Percentiles rank a stretch among this genome's conserved stretches.
phyloP scores from a whole-genome alignment of 2,888 invertebrate genomes.

The Drosophila anceps region DNA sequence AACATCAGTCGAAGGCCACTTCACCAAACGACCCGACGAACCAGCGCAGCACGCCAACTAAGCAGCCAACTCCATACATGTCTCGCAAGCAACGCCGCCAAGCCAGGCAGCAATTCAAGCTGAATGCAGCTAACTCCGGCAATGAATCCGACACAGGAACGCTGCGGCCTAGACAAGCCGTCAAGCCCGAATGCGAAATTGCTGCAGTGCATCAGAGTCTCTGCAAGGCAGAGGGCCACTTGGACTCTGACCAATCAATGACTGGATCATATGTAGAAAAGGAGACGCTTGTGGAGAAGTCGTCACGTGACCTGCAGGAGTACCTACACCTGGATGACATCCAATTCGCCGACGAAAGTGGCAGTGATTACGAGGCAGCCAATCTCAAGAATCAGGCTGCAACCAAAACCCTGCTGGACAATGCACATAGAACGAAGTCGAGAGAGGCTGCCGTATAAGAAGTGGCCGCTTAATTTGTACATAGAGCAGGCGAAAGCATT shows the following conservation, averaged over 20 bases:
- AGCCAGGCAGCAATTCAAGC: slow-evolving; percentile 70
- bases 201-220: slow-evolving; percentile 50
- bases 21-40: slow-evolving; percentile 75
- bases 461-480: slow-evolving; percentile 22
- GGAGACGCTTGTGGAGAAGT: slow-evolving; percentile 89
- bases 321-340: slow-evolving; percentile 88
- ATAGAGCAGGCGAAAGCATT: slow-evolving; percentile 39
- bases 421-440: slow-evolving; percentile 31
- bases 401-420: slow-evolving; percentile 24
- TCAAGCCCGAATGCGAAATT: slow-evolving; percentile 44
- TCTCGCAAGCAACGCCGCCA: slow-evolving; percentile 74
- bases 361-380: slow-evolving; percentile 72
- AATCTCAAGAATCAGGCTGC: slow-evolving; percentile 56
- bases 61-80: slow-evolving; percentile 74
- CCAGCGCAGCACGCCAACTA: slow-evolving; percentile 57
- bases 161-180: slow-evolving; percentile 9
- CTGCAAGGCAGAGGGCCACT: slow-evolving; percentile 37
- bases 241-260: slow-evolving; percentile 71
- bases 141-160: slow-evolving; percentile 49
- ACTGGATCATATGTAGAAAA: slow-evolving; percentile 86
- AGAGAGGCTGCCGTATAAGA: slow-evolving; percentile 65
- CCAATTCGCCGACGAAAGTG: slow-evolving; percentile 89
- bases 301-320: slow-evolving; percentile 87
- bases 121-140: slow-evolving; percentile 53
- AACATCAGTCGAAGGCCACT: slow-evolving; percentile 82